Evolutionary conservation across 2,797 vertebrate species (phyloP).

Genomic region (Lagodon rhomboides): DNA sequence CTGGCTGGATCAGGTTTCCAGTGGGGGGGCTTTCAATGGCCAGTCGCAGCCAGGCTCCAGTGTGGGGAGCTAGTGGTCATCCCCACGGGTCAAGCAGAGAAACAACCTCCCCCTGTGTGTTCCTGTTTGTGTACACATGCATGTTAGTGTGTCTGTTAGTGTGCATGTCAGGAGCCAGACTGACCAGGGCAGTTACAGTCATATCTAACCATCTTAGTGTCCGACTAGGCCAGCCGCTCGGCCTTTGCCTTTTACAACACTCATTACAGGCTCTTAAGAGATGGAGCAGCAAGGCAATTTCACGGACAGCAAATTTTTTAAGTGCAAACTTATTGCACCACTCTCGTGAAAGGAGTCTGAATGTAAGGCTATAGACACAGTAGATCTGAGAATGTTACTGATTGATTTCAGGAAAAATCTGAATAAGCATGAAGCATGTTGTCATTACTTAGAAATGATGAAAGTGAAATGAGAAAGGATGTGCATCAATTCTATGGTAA

Average conservation of each 20-base stretch:
- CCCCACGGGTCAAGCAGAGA: slow-evolving; percentile 65
- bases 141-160: slow-evolving; percentile 24
- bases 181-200: slow-evolving; percentile 53
- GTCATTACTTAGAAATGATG: neutral
- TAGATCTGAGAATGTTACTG: neutral
- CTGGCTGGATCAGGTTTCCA: slow-evolving; percentile 85
- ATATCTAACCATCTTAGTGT: slow-evolving; percentile 52
- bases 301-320: slow-evolving; percentile 39
- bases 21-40: slow-evolving; percentile 71
- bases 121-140: slow-evolving; percentile 15
- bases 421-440: neutral
- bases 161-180: slow-evolving; percentile 53
- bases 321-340: slow-evolving; percentile 55
- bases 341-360: slow-evolving; percentile 33
- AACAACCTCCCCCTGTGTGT: slow-evolving; percentile 26
- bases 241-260: slow-evolving; percentile 54
- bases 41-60: slow-evolving; percentile 71
- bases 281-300: slow-evolving; percentile 54
- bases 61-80: slow-evolving; percentile 75
- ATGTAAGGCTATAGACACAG: slow-evolving; percentile 1
- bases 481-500: neutral
- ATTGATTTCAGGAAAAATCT: slow-evolving; percentile 15
- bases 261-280: slow-evolving; percentile 70
- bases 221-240: slow-evolving; percentile 25
- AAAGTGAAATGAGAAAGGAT: neutral